Base-by-base conservation (phyloP, 2,888 invertebrate genomes). In the Ichneumoninae sp. region DNA sequence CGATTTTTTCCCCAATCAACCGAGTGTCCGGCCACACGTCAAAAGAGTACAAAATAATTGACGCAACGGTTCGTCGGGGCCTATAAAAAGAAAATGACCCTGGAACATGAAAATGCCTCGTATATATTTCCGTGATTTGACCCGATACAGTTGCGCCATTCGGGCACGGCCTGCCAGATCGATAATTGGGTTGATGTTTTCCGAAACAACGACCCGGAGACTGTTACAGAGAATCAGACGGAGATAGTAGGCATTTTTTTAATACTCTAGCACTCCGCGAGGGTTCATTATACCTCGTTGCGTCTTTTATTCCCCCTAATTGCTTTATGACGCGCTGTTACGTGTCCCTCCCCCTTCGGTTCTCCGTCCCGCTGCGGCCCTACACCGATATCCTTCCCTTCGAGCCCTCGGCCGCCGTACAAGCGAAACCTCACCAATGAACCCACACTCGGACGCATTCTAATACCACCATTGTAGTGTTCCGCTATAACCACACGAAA, bases 261-360 rank as follows among this genome's bases (percentile, higher is more conserved):
- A 50, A 30, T 62, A 33, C 81, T 81, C 79, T 72, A 82, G 80
- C 80, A 81, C 71, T 83, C 82, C 68, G 79, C 60, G 86, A 84
- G 87, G 86, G 86, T 86, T 86, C 86, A 88, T 88, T 87, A 87
- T 85, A 84, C 86, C 85, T 83, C 82, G 84, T 85, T 88, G 83
- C 83, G 86, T 87, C 87, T 86, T 86, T 87, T 87, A 88, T 88
- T 88, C 84, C 85, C 44, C 86, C 86, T 88, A 87, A 88, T 88
- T 88, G 85, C 87, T 88, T 88, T 88, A 88, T 87, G 86, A 88
- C 87, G 83, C 86, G 85, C 83, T 85, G 80, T 83, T 84, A 82
- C 75, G 78, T 82, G 80, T 80, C 75, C 50, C 44, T 72, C 22
- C 79, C 65, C 50, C 79, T 36, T 50, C 57, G 72, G 8, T 47